phyloP scores from a whole-genome alignment of 1,140 invertebrate genomes.

The Hormaphis cornu region DNA sequence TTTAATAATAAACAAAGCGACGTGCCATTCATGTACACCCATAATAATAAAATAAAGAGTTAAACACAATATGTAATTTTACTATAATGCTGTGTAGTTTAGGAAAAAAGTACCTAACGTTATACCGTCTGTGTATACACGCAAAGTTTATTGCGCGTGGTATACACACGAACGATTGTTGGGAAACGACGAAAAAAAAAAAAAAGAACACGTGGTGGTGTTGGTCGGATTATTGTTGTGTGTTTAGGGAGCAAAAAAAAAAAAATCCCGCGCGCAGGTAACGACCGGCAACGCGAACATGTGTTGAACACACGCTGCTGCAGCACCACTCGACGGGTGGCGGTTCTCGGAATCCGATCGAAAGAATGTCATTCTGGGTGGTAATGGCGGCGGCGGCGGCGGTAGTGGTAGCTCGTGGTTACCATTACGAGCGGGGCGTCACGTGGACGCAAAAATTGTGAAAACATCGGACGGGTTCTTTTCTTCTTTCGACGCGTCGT shows the following conservation, averaged over 20 bases:
- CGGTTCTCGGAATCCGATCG: conserved; percentile 29
- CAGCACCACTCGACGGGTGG: conserved; percentile 31
- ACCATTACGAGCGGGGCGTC: not conserved
- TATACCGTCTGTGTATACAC: not conserved
- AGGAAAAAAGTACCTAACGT: too few species aligned
- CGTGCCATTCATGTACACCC: not conserved
- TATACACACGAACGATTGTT: not conserved
- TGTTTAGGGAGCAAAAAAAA: not conserved
- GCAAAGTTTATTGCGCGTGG: not conserved
- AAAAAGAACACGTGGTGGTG: conserved; percentile 9
- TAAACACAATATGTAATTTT: conserved; percentile 4
- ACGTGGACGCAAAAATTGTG: conserved; percentile 6
- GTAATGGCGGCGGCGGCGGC: not conserved
- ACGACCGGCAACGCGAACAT: not conserved
- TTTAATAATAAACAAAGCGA: conserved; percentile 28
- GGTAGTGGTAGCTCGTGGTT: not conserved
- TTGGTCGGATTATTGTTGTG: not conserved
- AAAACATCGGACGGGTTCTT: too few species aligned
- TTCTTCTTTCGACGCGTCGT: too few species aligned
- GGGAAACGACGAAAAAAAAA: not conserved
- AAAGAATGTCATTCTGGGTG: conserved; percentile 32
- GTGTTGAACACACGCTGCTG: conserved; percentile 32
- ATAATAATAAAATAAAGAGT: not conserved
- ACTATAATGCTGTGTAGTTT: too few species aligned
- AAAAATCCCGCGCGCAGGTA: conserved; percentile 23